Evolutionary conservation across 2,797 vertebrate species (phyloP).

Genomic region (Apogon hyalosoma): DNA sequence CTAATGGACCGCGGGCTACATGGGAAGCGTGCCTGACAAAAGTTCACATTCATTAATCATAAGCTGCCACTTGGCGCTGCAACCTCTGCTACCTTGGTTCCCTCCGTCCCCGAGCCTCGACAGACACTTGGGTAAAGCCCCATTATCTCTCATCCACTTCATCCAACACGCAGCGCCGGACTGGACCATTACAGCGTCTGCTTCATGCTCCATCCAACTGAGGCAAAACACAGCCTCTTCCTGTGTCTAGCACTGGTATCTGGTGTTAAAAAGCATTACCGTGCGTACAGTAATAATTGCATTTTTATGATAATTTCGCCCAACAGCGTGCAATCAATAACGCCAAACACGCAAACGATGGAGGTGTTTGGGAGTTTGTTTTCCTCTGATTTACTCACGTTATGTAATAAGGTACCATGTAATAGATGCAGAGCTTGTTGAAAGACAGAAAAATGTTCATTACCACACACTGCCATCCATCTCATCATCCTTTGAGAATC

Average conservation of each 20-base stretch:
- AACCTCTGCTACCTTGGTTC: slow-evolving; percentile 47
- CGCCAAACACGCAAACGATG: no score
- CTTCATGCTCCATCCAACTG: background rate
- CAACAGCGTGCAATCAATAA: no score
- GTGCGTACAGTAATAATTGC: no score
- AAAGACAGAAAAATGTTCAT: no score
- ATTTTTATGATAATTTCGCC: no score
- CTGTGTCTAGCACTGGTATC: background rate
- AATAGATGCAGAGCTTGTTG: no score
- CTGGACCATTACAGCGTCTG: background rate
- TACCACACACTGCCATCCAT: no score
- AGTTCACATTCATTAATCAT: slow-evolving; percentile 83
- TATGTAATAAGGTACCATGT: no score
- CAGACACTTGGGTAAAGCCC: slow-evolving; percentile 7
- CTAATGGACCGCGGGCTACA: slow-evolving; percentile 63
- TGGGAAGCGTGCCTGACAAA: slow-evolving; percentile 58
- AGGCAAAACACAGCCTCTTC: background rate
- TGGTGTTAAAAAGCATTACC: no score
- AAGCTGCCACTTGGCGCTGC: slow-evolving; percentile 60
- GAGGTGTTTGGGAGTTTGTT: no score
- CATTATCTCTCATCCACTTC: slow-evolving; percentile 12
- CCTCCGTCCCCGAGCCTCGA: slow-evolving; percentile 16
- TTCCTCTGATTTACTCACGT: no score
- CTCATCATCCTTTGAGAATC: no score
- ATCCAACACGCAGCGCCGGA: background rate